Base-by-base conservation (phyloP, 2,113 vertebrate species). In the Spermophilus dauricus region DNA sequence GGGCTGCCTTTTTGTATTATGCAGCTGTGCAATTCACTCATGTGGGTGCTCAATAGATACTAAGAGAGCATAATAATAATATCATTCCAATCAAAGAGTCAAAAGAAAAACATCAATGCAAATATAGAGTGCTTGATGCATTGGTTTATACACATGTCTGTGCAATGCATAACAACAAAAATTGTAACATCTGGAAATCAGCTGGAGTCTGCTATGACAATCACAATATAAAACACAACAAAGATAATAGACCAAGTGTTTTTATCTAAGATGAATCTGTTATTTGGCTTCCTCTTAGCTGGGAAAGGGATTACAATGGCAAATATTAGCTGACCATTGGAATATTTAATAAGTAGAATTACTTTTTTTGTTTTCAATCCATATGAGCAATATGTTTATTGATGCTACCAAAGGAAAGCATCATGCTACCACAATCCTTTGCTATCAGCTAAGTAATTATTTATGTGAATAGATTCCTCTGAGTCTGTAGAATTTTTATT, bases 81-180 rank as follows among this genome's bases (percentile, higher is more conserved):
- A 89, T 69, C n/a, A 34, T 95, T 97, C 32, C 83, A 93, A 96
- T 98, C 86, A 94, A 96, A 93, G 76, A 69, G 45, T 91, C 34
- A 73, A 86, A 97, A 81, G 61, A 86, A 89, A 97, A 83, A 69
- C 32, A 93, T 93, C 67, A 82, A 11, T 51, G 42, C 69, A 95
- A 94, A 91, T 86, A 84, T 2, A 83, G 70, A 94, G 51, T 10
- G 5, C 34, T 67, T 85, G 75, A 69, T 93, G 89, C 14, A 56
- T 0, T 26, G 75, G 56, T 96, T 93, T 97, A 77, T 86, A 24
- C 37, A 39, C 69, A 96, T 82, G 75, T 84, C 89, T 97, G 73
- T 78, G 84, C 51, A 83, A 8, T 53, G 51, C 83, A 95, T 92
- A 92, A 82, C 86, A 94, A 83, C 77, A 84, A 78, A 96, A 69